Evolutionary conservation across 2,113 vertebrate species (phyloP).

Genomic region (Malurus cyaneus): DNA sequence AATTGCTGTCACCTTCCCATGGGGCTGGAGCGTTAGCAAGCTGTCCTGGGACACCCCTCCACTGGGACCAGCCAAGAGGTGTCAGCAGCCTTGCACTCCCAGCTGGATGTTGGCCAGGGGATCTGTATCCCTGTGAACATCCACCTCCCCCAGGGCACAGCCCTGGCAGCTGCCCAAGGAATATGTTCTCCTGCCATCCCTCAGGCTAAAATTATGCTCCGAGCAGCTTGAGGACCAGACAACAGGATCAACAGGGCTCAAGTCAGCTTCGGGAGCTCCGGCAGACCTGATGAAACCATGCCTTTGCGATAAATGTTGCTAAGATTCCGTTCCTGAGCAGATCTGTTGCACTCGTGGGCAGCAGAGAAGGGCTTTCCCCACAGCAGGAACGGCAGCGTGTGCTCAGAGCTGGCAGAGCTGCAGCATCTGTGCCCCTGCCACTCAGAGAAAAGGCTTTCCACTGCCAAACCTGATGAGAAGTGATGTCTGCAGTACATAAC

Average conservation of each 20-base stretch:
- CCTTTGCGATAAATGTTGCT: background rate
- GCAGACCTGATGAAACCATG: accelerated
- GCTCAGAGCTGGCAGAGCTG: background rate
- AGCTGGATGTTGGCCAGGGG: background rate
- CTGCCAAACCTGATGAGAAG: background rate
- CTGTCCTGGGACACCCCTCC: background rate
- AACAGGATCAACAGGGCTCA: background rate
- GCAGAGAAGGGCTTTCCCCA: accelerated
- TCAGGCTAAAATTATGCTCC: background rate
- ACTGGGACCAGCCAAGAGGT: background rate
- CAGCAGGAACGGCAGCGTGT: accelerated
- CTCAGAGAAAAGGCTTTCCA: background rate
- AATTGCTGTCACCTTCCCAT: background rate
- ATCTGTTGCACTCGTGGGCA: background rate
- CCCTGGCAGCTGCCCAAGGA: background rate
- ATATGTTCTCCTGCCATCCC: background rate
- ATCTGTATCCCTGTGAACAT: accelerated
- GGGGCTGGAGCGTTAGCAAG: background rate
- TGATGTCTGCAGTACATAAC: background rate
- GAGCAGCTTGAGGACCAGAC: accelerated
- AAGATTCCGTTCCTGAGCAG: background rate
- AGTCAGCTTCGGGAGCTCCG: background rate
- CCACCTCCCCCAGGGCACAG: background rate
- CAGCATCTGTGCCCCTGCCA: background rate
- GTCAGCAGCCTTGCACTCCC: background rate